Evolutionary conservation across 1,140 invertebrate species (phyloP).

Genomic region (Anthonomus grandis): DNA sequence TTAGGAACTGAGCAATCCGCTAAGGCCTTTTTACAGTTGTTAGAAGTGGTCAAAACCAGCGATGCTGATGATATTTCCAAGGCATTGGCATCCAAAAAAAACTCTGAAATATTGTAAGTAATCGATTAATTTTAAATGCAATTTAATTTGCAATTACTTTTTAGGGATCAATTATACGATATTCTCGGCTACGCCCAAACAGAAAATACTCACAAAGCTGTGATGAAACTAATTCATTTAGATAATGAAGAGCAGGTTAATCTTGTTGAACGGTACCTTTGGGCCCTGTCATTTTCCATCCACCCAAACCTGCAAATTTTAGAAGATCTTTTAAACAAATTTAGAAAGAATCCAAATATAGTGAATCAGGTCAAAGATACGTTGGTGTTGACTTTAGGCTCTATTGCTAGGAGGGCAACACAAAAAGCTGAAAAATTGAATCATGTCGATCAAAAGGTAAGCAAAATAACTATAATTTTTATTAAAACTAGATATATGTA

Average conservation of each 20-base stretch:
- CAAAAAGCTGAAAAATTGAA: no score
- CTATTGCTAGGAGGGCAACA: conserved; percentile 60
- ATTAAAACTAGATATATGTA: no score
- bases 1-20: conserved; percentile 64
- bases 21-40: conserved; percentile 59
- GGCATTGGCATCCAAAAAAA: conserved; percentile 57
- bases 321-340: conserved; percentile 55
- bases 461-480: no score
- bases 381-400: conserved; percentile 60
- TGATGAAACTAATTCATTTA: conserved; percentile 61
- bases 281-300: conserved; percentile 64
- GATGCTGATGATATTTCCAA: conserved; percentile 58
- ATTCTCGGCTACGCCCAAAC: conserved; percentile 68
- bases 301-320: conserved; percentile 59
- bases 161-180: conserved; percentile 64
- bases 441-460: no score
- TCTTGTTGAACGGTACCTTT: conserved; percentile 68
- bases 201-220: conserved; percentile 61
- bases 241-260: conserved; percentile 56
- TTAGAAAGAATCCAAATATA: conserved; percentile 50
- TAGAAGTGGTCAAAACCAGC: conserved; percentile 58
- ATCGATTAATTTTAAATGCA: conserved; percentile 2
- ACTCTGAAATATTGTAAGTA: conserved; percentile 55
- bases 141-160: conserved; percentile 30
- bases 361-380: conserved; percentile 63